A percentile compares a stretch with the other conserved stretches of the same genome.
Conservation (phyloP, 2,113 vertebrate genomes). For the Hylia prasina region DNA sequence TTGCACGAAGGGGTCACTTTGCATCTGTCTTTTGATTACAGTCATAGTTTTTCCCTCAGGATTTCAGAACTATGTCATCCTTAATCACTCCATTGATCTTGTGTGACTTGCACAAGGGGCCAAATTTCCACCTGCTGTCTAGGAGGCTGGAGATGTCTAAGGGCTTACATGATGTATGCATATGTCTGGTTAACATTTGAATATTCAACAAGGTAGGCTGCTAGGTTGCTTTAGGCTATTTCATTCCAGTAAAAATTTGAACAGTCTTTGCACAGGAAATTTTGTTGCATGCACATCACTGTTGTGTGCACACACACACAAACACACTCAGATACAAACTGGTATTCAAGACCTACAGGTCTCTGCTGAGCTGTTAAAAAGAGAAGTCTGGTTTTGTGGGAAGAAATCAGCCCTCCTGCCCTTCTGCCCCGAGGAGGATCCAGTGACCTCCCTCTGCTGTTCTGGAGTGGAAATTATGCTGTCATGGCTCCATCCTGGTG, state of each 20-base stretch:
- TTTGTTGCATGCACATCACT: background rate
- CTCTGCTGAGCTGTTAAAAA: background rate
- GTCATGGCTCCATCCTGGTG: background rate
- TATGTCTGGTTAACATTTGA: background rate
- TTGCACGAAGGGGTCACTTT: background rate
- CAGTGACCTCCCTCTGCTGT: background rate
- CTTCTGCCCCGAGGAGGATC: background rate
- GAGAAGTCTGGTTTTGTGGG: background rate
- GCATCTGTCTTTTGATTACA: background rate
- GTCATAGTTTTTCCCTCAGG: background rate
- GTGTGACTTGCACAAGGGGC: background rate
- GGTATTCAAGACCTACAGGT: background rate
- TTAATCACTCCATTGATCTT: background rate
- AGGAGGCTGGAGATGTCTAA: background rate
- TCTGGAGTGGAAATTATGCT: background rate
- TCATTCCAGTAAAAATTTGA: background rate
- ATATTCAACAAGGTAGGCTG: background rate
- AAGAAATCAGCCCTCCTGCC: background rate
- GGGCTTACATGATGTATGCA: background rate
- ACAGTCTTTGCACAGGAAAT: background rate
- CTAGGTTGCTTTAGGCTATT: background rate
- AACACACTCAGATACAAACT: background rate
- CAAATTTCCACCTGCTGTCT: background rate
- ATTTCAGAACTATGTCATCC: background rate
- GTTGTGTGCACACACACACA: background rate